phyloP scores from a whole-genome alignment of 1,140 invertebrate species.

The Diprion similis region DNA sequence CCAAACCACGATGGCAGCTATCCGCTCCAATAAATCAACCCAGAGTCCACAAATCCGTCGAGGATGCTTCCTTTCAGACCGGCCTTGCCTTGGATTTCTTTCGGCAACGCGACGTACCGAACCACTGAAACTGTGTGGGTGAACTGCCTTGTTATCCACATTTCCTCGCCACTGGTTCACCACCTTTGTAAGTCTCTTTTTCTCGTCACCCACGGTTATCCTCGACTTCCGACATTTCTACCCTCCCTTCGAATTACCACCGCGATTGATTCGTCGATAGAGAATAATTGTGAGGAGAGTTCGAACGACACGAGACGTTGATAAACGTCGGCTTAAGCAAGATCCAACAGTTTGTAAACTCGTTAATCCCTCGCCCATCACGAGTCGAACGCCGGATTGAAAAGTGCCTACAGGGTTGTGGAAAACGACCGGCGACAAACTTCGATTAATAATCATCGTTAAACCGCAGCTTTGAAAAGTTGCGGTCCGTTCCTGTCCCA shows the following conservation, averaged over 20 bases:
- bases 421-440: no score
- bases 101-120: background rate
- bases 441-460: background rate
- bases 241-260: background rate
- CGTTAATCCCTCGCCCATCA: no score
- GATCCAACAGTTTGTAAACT: no score
- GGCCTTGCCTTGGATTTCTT: background rate
- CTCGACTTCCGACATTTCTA: background rate
- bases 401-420: no score
- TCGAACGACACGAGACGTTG: no score
- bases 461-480: conserved; percentile 8
- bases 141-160: background rate
- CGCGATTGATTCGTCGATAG: no score
- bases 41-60: conserved; percentile 14
- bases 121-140: background rate
- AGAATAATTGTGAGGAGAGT: no score
- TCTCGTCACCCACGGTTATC: background rate
- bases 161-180: background rate
- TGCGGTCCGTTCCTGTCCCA: conserved; percentile 6
- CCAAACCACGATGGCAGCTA: background rate
- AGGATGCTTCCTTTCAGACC: background rate
- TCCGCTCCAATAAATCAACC: conserved; percentile 7
- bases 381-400: background rate
- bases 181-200: no score
- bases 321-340: no score